Percentiles rank a stretch among this genome's conserved stretches.
Evolutionary conservation across 1,140 invertebrate genomes (phyloP).

Genomic region (Drosophila lowei): DNA sequence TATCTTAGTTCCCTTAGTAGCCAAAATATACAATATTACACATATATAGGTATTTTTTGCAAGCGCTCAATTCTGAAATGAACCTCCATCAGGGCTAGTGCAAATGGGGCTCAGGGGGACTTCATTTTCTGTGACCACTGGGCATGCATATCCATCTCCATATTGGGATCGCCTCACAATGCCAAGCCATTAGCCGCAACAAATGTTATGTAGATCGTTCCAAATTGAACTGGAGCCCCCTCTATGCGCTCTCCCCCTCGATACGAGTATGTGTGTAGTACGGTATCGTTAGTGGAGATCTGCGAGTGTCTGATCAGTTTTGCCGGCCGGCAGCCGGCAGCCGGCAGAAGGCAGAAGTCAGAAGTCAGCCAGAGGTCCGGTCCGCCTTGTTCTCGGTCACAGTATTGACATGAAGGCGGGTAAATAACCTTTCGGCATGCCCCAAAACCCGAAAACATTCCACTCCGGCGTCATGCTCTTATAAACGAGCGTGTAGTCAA

Average conservation of each 20-base stretch:
- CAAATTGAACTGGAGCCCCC: slow-evolving; percentile 24
- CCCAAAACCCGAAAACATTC: slow-evolving; percentile 36
- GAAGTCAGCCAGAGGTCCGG: too few relatives aligned
- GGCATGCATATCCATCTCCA: slow-evolving; percentile 45
- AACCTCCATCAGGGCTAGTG: background rate
- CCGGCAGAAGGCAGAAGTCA: too few relatives aligned
- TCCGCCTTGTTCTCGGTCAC: slow-evolving; percentile 25
- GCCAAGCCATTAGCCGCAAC: slow-evolving; percentile 66
- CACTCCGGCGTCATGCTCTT: background rate
- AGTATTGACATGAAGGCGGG: slow-evolving; percentile 73
- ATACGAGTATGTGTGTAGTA: slow-evolving; percentile 8
- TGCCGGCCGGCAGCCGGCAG: slow-evolving; percentile 18
- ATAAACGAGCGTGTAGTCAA: slow-evolving; percentile 60
- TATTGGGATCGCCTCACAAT: slow-evolving; percentile 56
- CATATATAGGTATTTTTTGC: too few relatives aligned
- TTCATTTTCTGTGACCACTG: slow-evolving; percentile 19
- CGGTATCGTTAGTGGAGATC: slow-evolving; percentile 73
- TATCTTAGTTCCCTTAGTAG: too few relatives aligned
- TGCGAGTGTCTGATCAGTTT: slow-evolving; percentile 42
- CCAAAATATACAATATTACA: too few relatives aligned
- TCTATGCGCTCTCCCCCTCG: slow-evolving; percentile 1
- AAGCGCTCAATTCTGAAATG: too few relatives aligned
- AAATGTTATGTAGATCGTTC: slow-evolving; percentile 78
- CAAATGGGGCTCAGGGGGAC: slow-evolving; percentile 21
- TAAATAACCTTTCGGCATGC: slow-evolving; percentile 71